A percentile compares a stretch with the other conserved stretches of the same genome.
Conservation (phyloP, 2,797 vertebrate genomes). For the Ptychadena robeensis region DNA sequence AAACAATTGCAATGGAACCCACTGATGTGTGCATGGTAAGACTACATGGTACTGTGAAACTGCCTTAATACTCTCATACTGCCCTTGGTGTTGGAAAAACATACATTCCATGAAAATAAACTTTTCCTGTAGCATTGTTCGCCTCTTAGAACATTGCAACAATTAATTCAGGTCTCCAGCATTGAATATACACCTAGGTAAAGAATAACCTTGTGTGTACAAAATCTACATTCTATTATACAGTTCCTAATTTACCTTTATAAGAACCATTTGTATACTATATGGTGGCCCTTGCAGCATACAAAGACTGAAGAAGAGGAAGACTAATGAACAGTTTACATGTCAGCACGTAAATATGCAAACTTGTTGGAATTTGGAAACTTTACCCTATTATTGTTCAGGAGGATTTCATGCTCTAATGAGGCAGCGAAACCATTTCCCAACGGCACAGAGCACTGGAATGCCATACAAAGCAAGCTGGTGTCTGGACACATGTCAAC, state of each 20-base stretch:
- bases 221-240: neutral
- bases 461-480: conserved; percentile 31
- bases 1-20: too few species aligned
- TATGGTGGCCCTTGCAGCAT: neutral
- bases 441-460: neutral
- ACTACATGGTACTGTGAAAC: neutral
- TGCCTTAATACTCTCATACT: neutral
- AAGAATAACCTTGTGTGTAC: neutral
- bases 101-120: neutral
- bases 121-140: neutral
- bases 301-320: neutral
- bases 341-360: neutral
- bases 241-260: neutral
- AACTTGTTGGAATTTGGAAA: neutral
- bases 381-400: neutral
- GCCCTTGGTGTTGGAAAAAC: neutral
- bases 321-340: neutral
- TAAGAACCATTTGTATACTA: too few species aligned
- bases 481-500: conserved; percentile 25
- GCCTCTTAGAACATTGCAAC: neutral
- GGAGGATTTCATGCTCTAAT: conserved; percentile 12
- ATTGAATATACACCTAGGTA: neutral
- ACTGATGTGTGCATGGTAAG: too few species aligned
- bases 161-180: neutral
- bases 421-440: conserved; percentile 4